Evolutionary conservation across 2,113 vertebrate genomes (phyloP).

Genomic region (Ramphastos sulfuratus): DNA sequence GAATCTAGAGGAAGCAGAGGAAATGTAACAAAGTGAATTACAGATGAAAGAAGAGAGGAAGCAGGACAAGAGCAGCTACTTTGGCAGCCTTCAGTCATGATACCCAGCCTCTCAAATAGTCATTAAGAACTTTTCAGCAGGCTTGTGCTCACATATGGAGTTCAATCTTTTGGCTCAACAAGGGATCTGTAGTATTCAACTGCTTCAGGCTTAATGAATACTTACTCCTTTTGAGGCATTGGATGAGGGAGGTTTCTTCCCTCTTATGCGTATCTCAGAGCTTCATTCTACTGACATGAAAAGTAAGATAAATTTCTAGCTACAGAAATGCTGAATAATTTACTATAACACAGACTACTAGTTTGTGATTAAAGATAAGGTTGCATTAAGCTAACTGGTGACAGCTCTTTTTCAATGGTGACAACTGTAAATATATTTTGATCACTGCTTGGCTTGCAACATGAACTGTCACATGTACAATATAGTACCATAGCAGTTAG

Average conservation of each 20-base stretch:
- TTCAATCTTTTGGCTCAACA: not conserved
- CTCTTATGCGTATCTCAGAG: not conserved
- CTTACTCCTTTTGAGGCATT: not conserved
- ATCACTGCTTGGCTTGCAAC: not conserved
- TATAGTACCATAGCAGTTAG: not conserved
- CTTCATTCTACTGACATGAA: not conserved
- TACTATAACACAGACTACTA: not conserved
- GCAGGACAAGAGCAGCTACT: not conserved
- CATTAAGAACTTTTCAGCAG: not conserved
- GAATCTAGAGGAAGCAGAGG: not conserved
- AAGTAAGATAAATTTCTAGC: not conserved
- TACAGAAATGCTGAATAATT: not conserved
- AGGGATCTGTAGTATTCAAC: accelerated
- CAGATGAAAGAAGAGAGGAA: not conserved
- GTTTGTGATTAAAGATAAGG: not conserved
- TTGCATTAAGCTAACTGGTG: not conserved
- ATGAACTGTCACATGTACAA: not conserved
- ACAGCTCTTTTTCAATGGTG: not conserved
- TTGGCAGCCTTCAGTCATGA: not conserved
- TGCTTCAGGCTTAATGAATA: not conserved
- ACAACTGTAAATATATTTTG: not conserved
- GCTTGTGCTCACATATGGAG: not conserved
- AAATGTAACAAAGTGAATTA: not conserved
- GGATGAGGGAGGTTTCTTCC: not conserved
- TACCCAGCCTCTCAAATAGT: not conserved